These are phyloP conservation scores for Dione juno DNA, from an alignment of 2,888 invertebrate genomes.

Conservation along the genomic window DNA sequence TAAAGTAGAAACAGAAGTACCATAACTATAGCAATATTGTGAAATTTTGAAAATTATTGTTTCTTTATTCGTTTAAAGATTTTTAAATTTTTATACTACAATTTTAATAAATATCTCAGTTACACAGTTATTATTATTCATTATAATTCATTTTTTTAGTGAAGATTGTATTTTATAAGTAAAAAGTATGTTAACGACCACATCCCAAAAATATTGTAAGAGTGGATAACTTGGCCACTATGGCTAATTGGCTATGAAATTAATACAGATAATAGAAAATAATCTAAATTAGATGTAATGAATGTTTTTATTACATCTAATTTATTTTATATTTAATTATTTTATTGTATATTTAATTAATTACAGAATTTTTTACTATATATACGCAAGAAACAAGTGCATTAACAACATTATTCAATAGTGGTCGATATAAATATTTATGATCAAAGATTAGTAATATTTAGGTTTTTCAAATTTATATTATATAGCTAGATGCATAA, in stretches of 20 bases:
- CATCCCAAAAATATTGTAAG: neutral
- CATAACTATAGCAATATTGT: constrained; percentile 22
- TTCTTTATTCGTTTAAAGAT: neutral
- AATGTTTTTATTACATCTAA: neutral
- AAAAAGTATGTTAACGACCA: constrained; percentile 10
- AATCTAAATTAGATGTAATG: neutral
- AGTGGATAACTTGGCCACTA: neutral
- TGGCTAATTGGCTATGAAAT: neutral
- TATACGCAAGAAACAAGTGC: no score
- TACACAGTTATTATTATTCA: neutral
- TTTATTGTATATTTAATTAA: no score
- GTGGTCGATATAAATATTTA: no score
- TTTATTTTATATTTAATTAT: neutral
- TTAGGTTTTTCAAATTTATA: no score
- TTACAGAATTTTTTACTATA: no score
- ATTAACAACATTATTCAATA: no score
- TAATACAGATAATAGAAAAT: constrained; percentile 14
- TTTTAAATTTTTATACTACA: neutral
- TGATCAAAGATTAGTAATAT: no score
- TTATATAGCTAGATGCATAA: no score
- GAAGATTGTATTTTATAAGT: neutral
- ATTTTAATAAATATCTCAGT: neutral
- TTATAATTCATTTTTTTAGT: neutral
- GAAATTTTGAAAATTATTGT: neutral
- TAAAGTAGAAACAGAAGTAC: constrained; percentile 45